phyloP scores from a whole-genome alignment of 1,140 invertebrate genomes.

The Cyphomyrmex costatus region DNA sequence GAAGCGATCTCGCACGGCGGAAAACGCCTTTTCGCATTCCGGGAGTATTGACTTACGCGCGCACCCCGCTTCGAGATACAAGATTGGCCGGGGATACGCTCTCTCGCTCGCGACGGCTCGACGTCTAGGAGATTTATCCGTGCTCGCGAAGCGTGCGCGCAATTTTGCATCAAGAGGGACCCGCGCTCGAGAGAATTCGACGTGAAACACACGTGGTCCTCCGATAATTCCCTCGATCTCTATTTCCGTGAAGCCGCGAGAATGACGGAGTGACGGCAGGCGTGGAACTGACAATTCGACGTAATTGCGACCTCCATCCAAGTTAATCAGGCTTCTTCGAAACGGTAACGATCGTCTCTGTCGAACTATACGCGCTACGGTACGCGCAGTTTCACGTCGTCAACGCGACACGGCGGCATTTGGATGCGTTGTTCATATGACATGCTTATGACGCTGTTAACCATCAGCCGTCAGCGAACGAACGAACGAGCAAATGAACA shows the following conservation, averaged over 20 bases:
- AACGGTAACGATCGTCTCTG: background rate
- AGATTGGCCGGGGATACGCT: slow-evolving; percentile 41
- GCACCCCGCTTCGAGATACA: slow-evolving; percentile 33
- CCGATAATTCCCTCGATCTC: background rate
- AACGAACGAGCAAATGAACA: background rate
- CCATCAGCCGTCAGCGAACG: slow-evolving; percentile 22
- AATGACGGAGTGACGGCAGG: background rate
- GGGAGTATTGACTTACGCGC: slow-evolving; percentile 56
- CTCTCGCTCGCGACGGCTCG: slow-evolving; percentile 15
- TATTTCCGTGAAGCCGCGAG: background rate
- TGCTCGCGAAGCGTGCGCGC: slow-evolving; percentile 38
- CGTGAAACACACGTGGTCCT: background rate
- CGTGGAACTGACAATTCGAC: background rate
- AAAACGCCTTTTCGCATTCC: slow-evolving; percentile 55
- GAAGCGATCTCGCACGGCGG: slow-evolving; percentile 34
- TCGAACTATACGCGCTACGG: background rate
- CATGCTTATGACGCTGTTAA: slow-evolving; percentile 53
- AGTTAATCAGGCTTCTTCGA: background rate
- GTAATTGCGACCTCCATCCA: background rate
- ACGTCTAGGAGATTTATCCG: slow-evolving; percentile 42
- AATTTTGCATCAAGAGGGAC: slow-evolving; percentile 44
- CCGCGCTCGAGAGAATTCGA: slow-evolving; percentile 19
- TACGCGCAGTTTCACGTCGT: background rate
- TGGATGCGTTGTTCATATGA: slow-evolving; percentile 44
- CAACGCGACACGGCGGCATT: slow-evolving; percentile 15